Percentiles rank a stretch among this genome's conserved stretches.
Evolutionary conservation across 2,113 vertebrate genomes (phyloP).

Genomic region (Rynchops niger): DNA sequence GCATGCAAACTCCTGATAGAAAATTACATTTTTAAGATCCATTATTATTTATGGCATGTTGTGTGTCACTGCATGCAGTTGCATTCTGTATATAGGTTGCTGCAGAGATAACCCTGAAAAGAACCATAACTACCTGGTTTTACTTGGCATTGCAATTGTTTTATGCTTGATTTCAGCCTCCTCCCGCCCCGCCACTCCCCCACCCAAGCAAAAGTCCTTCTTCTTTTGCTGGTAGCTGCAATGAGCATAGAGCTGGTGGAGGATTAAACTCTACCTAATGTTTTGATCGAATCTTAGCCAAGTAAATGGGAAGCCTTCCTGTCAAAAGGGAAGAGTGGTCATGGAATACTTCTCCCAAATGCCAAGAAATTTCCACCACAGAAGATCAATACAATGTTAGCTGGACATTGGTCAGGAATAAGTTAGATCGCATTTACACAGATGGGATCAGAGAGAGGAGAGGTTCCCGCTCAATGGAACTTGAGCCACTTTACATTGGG

Average conservation of each 20-base stretch:
- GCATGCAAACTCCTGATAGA: slow-evolving; percentile 53
- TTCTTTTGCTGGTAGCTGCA: neutral
- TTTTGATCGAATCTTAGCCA: neutral
- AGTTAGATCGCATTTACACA: neutral
- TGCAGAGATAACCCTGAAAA: neutral
- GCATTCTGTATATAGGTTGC: neutral
- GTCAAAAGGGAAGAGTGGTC: neutral
- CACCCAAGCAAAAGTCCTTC: neutral
- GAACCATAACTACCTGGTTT: neutral
- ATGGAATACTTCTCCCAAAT: neutral
- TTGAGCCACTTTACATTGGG: neutral
- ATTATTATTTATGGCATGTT: slow-evolving; percentile 39
- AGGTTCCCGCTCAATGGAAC: neutral
- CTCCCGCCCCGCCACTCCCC: accelerated
- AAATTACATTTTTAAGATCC: slow-evolving; percentile 66
- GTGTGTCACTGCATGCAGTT: neutral
- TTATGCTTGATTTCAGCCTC: neutral
- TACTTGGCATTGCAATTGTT: neutral
- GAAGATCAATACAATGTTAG: neutral
- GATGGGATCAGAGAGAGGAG: neutral
- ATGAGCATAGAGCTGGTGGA: neutral
- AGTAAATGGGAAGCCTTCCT: neutral
- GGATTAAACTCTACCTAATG: neutral
- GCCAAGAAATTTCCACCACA: accelerated
- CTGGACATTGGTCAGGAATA: neutral